These are phyloP conservation scores for Albula glossodonta DNA, from an alignment of 2,113 vertebrate genomes.

Conservation along the genomic window DNA sequence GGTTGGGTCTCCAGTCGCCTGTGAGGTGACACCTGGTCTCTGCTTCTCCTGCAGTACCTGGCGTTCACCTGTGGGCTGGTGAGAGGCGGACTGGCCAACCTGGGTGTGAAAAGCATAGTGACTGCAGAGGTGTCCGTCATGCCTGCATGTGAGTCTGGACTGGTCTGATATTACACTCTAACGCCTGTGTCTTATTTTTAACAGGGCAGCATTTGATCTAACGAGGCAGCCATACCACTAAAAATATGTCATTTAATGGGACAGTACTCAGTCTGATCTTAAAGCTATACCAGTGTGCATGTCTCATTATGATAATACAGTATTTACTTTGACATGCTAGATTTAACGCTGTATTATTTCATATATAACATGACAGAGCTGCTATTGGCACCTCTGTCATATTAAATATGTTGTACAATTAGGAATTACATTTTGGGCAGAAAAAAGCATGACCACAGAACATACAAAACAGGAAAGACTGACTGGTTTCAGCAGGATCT, in stretches of 20 bases:
- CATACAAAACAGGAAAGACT: background rate
- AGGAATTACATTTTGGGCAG: too few relatives aligned
- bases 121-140: slow-evolving; percentile 94
- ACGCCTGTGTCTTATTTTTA: too few relatives aligned
- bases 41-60: slow-evolving; percentile 78
- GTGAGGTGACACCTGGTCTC: background rate
- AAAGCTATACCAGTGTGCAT: background rate
- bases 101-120: slow-evolving; percentile 95
- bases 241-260: too few relatives aligned
- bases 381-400: background rate
- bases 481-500: background rate
- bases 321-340: too few relatives aligned
- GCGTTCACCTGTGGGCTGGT: slow-evolving; percentile 93
- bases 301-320: background rate
- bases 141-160: slow-evolving; percentile 84
- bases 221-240: too few relatives aligned
- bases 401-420: background rate
- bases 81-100: slow-evolving; percentile 86
- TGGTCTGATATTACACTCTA: background rate
- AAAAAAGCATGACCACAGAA: too few relatives aligned
- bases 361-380: background rate
- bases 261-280: too few relatives aligned
- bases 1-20: background rate
- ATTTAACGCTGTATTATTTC: too few relatives aligned
- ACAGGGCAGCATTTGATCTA: background rate